Base-by-base conservation (phyloP, 2,797 vertebrate genomes). In the Molossus alvarezi region DNA sequence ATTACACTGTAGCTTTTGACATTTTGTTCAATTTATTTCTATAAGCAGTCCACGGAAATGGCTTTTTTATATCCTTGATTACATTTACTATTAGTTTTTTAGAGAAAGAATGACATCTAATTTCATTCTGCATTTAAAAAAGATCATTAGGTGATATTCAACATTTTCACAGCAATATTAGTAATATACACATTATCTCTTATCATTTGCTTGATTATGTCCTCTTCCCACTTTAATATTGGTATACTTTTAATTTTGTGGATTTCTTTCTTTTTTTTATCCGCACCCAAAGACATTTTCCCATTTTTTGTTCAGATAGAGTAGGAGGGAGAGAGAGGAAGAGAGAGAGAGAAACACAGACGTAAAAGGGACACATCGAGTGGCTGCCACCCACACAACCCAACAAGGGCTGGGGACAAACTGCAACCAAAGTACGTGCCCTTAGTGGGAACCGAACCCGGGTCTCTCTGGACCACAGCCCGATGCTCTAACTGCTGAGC, bases 1-100 rank as follows among this genome's bases (percentile, higher is more conserved):
- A 86, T 65, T 92, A 80, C 13, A 90, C 71, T 71, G 72, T 1
- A 48, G 55, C 55, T 76, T 92, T 64, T 87, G 85, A 81, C 51
- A 81, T 76, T 91, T 75, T 91, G 18, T 41, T 51, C 4, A 60
- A 48, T 33, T 64, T 55, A 53, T n/a, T 23, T 45, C 14, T 48
- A 51, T 18, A 76, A 96, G 25, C 20, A 86, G 55, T 1, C 33
- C 29, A 53, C 33, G 18, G 58, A 51, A 53, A 45, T 29, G 41
- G 37, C 48, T 77, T 20, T 82, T 27, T 84, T 57, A 29, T 5
- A 73, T 37, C 3, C 11, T 27, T 81, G 33, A 80, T 76, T 90
- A 90, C 6, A 83, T 87, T 90, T 71, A 71, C 29, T 57, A 33
- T 48, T 37, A 76, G 14, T 11, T 1, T 41, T 62, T 51, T 48